Conservation (phyloP, 2,113 vertebrate genomes). For the Calidris pygmaea region DNA sequence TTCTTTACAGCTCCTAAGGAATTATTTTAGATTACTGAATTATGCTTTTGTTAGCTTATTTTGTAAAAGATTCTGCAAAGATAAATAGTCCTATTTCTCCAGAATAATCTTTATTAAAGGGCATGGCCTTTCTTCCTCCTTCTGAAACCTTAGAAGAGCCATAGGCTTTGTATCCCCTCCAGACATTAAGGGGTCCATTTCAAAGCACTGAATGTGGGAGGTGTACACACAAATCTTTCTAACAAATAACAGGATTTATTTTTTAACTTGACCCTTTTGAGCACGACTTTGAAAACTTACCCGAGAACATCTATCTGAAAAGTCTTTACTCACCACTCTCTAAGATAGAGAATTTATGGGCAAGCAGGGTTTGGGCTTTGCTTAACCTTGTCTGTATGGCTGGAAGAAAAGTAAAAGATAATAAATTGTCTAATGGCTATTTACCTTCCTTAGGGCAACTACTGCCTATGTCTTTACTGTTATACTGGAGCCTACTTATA, state of each 20-base stretch:
- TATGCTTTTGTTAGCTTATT: background rate
- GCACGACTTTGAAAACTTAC: conserved; percentile 13
- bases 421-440: background rate
- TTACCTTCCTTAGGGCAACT: background rate
- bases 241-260: conserved; percentile 14
- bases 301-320: conserved; percentile 19
- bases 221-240: background rate
- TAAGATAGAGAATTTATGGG: background rate
- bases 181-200: conserved; percentile 32
- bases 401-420: background rate
- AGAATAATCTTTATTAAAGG: conserved; percentile 25
- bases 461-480: background rate
- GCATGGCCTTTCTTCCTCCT: conserved; percentile 33
- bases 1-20: background rate
- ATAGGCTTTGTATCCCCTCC: background rate
- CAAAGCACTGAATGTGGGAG: conserved; percentile 30
- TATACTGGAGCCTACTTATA: background rate
- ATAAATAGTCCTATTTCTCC: background rate
- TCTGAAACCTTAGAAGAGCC: conserved; percentile 38
- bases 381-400: background rate
- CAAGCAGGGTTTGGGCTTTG: background rate
- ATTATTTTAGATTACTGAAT: background rate
- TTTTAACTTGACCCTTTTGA: conserved; percentile 22
- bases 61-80: background rate
- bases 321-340: conserved; percentile 9